Percentiles rank a stretch among this genome's conserved stretches.
Evolutionary conservation across 1,140 invertebrate species (phyloP).

Genomic region (Phortica variegata): DNA sequence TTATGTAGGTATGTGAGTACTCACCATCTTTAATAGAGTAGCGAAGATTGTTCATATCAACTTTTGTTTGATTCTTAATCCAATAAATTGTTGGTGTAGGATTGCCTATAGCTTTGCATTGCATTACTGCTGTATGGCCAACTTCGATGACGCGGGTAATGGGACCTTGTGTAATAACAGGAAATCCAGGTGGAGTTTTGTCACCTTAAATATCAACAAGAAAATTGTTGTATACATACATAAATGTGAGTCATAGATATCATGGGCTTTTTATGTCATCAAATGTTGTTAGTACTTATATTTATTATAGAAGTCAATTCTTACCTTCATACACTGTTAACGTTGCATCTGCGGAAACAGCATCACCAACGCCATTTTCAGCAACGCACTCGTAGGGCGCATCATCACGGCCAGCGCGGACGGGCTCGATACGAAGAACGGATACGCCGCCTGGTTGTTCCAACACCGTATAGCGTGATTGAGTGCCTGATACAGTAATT

Average conservation of each 20-base stretch:
- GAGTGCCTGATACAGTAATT: slow-evolving; percentile 59
- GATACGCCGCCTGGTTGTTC: slow-evolving; percentile 67
- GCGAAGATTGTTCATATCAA: slow-evolving; percentile 82
- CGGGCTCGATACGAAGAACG: slow-evolving; percentile 89
- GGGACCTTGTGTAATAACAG: slow-evolving; percentile 77
- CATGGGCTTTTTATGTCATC: too few species aligned
- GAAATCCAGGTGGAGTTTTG: slow-evolving; percentile 87
- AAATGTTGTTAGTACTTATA: too few species aligned
- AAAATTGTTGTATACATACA: slow-evolving; percentile 16
- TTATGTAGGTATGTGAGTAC: too few species aligned
- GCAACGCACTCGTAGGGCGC: slow-evolving; percentile 93
- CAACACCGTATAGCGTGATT: slow-evolving; percentile 67
- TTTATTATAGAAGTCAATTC: too few species aligned
- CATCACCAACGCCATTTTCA: slow-evolving; percentile 94
- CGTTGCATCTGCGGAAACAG: slow-evolving; percentile 83
- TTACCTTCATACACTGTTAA: slow-evolving; percentile 85
- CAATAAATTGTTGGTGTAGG: slow-evolving; percentile 86
- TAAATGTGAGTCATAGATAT: too few species aligned
- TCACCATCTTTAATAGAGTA: slow-evolving; percentile 81
- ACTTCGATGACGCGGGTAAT: slow-evolving; percentile 90
- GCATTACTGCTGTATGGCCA: slow-evolving; percentile 84
- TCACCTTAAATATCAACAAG: slow-evolving; percentile 67
- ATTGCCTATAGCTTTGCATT: slow-evolving; percentile 83
- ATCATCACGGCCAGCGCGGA: slow-evolving; percentile 78
- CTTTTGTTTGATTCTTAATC: slow-evolving; percentile 87